A percentile compares a stretch with the other conserved stretches of the same genome.
Conservation (phyloP, 2,113 vertebrate species). For the Otocyon megalotis region DNA sequence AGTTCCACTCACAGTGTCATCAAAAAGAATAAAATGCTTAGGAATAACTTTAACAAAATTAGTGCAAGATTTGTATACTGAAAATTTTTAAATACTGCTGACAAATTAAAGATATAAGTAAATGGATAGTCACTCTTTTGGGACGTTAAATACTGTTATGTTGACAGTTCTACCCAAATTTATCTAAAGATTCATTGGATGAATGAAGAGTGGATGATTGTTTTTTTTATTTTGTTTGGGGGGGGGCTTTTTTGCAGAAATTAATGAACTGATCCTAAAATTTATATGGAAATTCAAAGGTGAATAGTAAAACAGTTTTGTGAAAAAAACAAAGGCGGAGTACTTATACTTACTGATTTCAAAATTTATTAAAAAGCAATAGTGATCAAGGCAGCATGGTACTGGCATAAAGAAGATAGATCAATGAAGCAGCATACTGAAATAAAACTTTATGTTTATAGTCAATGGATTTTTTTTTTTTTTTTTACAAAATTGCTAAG, state of each 20-base stretch:
- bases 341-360: conserved; percentile 7
- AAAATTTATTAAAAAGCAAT: background rate
- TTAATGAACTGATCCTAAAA: background rate
- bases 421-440: background rate
- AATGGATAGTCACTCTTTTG: background rate
- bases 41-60: background rate
- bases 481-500: background rate
- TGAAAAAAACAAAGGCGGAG: background rate
- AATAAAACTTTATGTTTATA: background rate
- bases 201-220: background rate
- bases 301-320: background rate
- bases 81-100: background rate
- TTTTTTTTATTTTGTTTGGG: background rate
- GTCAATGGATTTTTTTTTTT: background rate
- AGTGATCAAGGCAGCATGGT: background rate
- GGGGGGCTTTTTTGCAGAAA: background rate
- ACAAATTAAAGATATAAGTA: conserved; percentile 27
- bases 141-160: background rate
- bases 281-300: conserved; percentile 6
- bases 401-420: background rate
- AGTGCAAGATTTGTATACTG: background rate
- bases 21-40: conserved; percentile 10
- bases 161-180: background rate
- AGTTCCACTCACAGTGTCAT: background rate
- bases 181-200: background rate